Conservation (phyloP, 1,140 invertebrate genomes). For the Melanaphis sacchari region DNA sequence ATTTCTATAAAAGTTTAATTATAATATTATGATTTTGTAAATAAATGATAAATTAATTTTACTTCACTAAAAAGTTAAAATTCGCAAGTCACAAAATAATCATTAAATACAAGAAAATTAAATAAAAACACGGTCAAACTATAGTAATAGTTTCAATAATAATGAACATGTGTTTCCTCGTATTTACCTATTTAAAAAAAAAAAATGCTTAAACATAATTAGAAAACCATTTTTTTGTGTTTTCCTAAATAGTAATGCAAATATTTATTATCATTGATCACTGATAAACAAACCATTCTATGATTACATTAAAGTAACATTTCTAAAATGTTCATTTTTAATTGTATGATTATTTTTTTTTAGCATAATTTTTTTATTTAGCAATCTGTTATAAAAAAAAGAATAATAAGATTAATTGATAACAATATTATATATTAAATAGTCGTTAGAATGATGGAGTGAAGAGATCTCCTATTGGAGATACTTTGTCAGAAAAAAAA, state of each 20-base stretch:
- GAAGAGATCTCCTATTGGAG: no score
- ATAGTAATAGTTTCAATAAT: not conserved
- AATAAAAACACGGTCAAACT: not conserved
- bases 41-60: not conserved
- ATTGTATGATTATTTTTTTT: no score
- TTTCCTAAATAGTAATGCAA: not conserved
- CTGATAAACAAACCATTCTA: not conserved
- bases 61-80: not conserved
- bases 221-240: not conserved
- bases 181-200: no score
- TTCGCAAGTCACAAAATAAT: no score
- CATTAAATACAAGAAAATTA: not conserved
- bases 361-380: no score
- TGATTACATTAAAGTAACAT: not conserved
- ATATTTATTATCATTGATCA: not conserved
- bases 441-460: no score
- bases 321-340: not conserved
- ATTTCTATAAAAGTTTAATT: not conserved
- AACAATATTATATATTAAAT: no score
- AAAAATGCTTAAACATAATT: not conserved
- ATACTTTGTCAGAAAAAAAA: no score
- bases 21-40: not conserved
- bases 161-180: not conserved
- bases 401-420: no score
- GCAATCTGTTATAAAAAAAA: no score